These are phyloP conservation scores for Spilarctia lutea DNA, from an alignment of 2,888 invertebrate species.

Conservation along the genomic window DNA sequence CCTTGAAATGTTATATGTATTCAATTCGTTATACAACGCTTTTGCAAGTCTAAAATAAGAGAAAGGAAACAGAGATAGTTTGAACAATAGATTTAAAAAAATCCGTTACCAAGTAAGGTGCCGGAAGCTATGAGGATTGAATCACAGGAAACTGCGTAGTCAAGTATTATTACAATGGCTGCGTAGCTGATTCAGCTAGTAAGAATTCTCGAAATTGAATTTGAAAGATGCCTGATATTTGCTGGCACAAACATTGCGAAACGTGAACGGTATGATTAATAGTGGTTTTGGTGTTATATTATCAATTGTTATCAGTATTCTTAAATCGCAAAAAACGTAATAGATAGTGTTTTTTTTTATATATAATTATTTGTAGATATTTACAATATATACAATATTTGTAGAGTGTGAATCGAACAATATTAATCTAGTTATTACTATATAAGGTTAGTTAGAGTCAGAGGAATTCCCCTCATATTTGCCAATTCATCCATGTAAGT, in stretches of 20 bases:
- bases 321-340: neutral
- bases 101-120: constrained; percentile 40
- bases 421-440: neutral
- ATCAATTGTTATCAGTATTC: neutral
- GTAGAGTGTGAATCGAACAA: neutral
- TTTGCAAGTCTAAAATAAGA: constrained; percentile 22
- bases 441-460: neutral
- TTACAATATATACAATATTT: neutral
- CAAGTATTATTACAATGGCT: constrained; percentile 44
- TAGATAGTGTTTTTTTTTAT: neutral
- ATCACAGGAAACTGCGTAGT: constrained; percentile 57
- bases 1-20: constrained; percentile 1
- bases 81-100: constrained; percentile 38
- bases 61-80: constrained; percentile 42
- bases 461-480: neutral
- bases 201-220: constrained; percentile 42
- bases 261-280: constrained; percentile 19
- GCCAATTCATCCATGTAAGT: neutral
- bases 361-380: no score
- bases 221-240: constrained; percentile 29
- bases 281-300: neutral
- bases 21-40: constrained; percentile 12
- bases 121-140: constrained; percentile 53
- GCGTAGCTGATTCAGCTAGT: constrained; percentile 45
- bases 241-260: constrained; percentile 17